Evolutionary conservation across 2,888 invertebrate species (phyloP).

Genomic region (Andrena camellia): DNA sequence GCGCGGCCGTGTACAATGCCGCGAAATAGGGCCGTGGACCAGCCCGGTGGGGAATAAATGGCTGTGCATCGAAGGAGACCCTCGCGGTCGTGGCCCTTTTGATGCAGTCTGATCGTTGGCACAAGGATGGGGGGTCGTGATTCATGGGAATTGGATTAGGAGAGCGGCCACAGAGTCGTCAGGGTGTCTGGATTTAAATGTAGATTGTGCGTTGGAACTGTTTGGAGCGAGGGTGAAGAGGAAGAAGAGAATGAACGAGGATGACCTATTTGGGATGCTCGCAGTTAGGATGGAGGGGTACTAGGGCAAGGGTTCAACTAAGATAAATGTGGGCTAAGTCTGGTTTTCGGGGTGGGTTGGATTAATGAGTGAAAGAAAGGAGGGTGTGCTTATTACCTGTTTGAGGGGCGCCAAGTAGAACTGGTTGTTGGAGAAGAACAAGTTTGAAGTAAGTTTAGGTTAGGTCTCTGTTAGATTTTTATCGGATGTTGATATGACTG

Average conservation of each 20-base stretch:
- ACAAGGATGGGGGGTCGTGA: conserved; percentile 4
- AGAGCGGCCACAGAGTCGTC: background rate
- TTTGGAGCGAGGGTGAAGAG: background rate
- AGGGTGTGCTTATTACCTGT: too few relatives aligned
- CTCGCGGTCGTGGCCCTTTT: background rate
- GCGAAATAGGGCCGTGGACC: background rate
- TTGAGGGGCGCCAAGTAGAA: too few relatives aligned
- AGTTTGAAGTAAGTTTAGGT: too few relatives aligned
- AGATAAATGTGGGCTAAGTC: background rate
- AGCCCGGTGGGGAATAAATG: background rate
- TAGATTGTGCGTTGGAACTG: background rate
- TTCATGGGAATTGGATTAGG: conserved; percentile 21
- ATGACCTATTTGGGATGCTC: background rate
- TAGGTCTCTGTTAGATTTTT: too few relatives aligned
- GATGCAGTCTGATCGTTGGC: background rate
- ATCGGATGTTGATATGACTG: too few relatives aligned
- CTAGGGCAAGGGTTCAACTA: background rate
- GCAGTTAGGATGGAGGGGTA: background rate
- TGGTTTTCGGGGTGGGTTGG: background rate
- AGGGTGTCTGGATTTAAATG: conserved; percentile 9
- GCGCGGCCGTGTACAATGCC: background rate
- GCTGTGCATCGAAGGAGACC: background rate
- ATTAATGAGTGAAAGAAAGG: too few relatives aligned
- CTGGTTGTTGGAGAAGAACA: too few relatives aligned
- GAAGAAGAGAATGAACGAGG: background rate